phyloP scores from a whole-genome alignment of 2,113 vertebrate species.

The Tragulus kanchil region DNA sequence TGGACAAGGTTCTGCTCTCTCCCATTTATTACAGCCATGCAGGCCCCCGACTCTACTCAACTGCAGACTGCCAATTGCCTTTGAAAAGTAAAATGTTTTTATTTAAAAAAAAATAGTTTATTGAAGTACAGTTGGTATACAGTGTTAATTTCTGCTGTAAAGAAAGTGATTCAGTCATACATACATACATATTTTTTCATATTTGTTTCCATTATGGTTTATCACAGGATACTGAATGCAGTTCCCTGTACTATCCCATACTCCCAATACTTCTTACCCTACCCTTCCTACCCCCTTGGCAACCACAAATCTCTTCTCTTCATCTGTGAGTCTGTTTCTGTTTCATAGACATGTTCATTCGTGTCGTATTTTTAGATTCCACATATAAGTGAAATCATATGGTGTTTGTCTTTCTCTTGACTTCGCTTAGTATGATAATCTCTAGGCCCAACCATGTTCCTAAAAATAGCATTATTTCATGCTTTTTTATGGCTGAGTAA shows the following conservation, averaged over 20 bases:
- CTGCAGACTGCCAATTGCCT: conserved; percentile 4
- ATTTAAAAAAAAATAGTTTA: not conserved
- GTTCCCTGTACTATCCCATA: not conserved
- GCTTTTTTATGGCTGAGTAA: not conserved
- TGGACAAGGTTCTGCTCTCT: conserved; percentile 5
- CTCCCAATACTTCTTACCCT: not conserved
- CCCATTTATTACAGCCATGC: not conserved
- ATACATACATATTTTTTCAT: not conserved
- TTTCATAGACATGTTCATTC: not conserved
- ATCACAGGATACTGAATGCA: not conserved
- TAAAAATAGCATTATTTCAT: not conserved
- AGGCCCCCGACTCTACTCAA: not conserved
- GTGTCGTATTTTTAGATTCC: not conserved
- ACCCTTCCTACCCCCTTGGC: not conserved
- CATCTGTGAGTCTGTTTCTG: not conserved
- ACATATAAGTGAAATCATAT: not conserved
- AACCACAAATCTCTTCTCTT: not conserved
- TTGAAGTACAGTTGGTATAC: not conserved
- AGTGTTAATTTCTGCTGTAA: not conserved
- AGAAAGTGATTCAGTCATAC: not conserved
- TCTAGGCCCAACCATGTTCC: not conserved
- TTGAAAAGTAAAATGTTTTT: conserved; percentile 46
- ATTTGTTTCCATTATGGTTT: not conserved
- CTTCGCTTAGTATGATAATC: not conserved
- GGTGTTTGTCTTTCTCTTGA: not conserved